Evolutionary conservation across 2,888 invertebrate species (phyloP).

Genomic region (Seira musarum): DNA sequence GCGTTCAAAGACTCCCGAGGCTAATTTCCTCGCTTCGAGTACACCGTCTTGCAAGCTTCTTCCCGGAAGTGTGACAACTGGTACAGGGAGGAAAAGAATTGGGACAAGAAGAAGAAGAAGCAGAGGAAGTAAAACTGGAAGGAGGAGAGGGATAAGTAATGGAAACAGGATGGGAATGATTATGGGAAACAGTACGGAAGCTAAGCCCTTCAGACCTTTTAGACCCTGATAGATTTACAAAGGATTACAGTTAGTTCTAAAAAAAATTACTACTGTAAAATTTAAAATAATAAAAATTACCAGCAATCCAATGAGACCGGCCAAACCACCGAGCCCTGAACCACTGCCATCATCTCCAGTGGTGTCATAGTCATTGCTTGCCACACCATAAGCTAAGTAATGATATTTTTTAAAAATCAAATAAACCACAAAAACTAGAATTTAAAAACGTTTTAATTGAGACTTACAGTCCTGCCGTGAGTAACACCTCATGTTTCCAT

Average conservation of each 20-base stretch:
- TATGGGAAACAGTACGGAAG: slow-evolving; percentile 36
- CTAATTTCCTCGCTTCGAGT: slow-evolving; percentile 36
- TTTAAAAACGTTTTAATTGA: no score
- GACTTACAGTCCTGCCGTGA: slow-evolving; percentile 35
- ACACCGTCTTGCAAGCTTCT: slow-evolving; percentile 9
- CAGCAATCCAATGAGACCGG: slow-evolving; percentile 45
- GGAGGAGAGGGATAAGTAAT: slow-evolving; percentile 36
- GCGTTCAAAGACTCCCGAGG: slow-evolving; percentile 29
- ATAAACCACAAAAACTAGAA: neutral
- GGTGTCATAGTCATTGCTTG: slow-evolving; percentile 27
- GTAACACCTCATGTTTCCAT: slow-evolving; percentile 39
- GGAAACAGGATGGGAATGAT: slow-evolving; percentile 42
- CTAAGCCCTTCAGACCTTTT: slow-evolving; percentile 55
- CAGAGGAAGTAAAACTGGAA: slow-evolving; percentile 33
- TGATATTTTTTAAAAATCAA: no score
- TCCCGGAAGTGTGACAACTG: slow-evolving; percentile 31
- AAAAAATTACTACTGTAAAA: no score
- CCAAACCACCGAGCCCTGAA: slow-evolving; percentile 44
- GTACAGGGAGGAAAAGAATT: slow-evolving; percentile 48
- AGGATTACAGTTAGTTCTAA: no score
- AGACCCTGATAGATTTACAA: no score
- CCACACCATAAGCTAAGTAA: neutral
- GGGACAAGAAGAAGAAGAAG: slow-evolving; percentile 31
- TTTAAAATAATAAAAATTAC: no score
- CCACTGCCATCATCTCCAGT: slow-evolving; percentile 30